Conservation (phyloP, 92 coral and sea anemone genomes). For the Parazoanthus atlanticus region DNA sequence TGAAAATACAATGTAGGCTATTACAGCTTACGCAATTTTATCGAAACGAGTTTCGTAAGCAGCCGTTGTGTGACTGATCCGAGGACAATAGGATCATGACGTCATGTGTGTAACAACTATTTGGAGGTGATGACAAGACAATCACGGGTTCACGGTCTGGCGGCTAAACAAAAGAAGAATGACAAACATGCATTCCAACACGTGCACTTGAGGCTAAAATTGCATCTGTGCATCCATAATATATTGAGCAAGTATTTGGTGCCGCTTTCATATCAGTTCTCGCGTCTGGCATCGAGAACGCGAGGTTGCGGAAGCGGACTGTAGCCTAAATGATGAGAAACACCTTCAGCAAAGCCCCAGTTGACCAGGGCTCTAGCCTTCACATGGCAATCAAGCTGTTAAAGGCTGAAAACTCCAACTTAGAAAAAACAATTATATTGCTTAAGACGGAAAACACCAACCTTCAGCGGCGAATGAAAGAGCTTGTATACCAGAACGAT, state of each 20-base stretch:
- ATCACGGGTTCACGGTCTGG: slow-evolving; percentile 6
- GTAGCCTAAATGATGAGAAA: slow-evolving; percentile 67
- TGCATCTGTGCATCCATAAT: slow-evolving; percentile 19
- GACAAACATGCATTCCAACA: slow-evolving; percentile 30
- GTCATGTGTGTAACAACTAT: neutral
- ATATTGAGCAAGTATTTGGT: slow-evolving; percentile 1
- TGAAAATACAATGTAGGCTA: no score
- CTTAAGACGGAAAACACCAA: slow-evolving; percentile 88
- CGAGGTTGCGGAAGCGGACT: neutral
- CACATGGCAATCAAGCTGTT: slow-evolving; percentile 89
- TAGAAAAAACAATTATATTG: slow-evolving; percentile 84
- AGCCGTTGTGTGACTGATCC: neutral
- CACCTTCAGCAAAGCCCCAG: slow-evolving; percentile 63
- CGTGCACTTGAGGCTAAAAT: slow-evolving; percentile 16
- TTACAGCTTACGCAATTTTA: neutral
- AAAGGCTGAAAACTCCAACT: slow-evolving; percentile 89
- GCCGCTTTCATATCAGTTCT: slow-evolving; percentile 2
- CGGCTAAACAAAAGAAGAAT: slow-evolving; percentile 9
- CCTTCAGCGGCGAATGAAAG: slow-evolving; percentile 80
- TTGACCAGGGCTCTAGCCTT: slow-evolving; percentile 85
- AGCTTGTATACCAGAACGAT: slow-evolving; percentile 88
- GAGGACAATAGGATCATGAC: no score
- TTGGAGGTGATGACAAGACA: neutral
- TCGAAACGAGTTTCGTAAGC: neutral
- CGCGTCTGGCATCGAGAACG: slow-evolving; percentile 30